A percentile compares a stretch with the other conserved stretches of the same genome.
Conservation (phyloP, 2,888 invertebrate genomes). For the Sipha maydis region DNA sequence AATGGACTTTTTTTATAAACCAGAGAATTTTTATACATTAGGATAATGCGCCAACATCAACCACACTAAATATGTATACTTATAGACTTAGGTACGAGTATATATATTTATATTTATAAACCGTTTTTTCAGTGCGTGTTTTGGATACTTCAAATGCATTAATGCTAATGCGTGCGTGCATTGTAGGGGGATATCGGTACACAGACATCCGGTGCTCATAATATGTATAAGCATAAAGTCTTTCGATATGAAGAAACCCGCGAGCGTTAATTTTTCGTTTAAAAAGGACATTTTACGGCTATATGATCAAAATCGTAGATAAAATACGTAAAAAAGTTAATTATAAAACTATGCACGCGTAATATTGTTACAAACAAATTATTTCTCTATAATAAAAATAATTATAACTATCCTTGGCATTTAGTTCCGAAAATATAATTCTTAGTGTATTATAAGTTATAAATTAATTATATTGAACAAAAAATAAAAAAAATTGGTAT, state of each 20-base stretch:
- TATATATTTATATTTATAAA: slow-evolving; percentile 40
- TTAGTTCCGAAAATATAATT: too few relatives aligned
- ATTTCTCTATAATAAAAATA: neutral
- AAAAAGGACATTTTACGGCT: slow-evolving; percentile 12
- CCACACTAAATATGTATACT: neutral
- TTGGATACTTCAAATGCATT: slow-evolving; percentile 56
- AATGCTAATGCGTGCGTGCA: slow-evolving; percentile 49
- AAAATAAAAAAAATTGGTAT: neutral
- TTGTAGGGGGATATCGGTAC: slow-evolving; percentile 36
- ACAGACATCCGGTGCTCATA: slow-evolving; percentile 61
- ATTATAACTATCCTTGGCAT: too few relatives aligned
- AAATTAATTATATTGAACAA: too few relatives aligned
- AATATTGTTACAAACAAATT: neutral
- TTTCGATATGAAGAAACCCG: slow-evolving; percentile 26
- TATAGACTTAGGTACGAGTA: neutral
- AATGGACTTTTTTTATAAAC: neutral
- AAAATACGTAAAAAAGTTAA: neutral
- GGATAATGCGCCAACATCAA: slow-evolving; percentile 1
- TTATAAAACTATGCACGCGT: neutral
- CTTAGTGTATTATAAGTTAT: too few relatives aligned
- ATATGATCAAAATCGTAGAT: neutral
- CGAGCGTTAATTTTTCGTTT: slow-evolving; percentile 31
- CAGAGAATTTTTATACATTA: slow-evolving; percentile 2
- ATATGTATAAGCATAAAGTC: slow-evolving; percentile 50
- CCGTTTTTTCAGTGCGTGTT: slow-evolving; percentile 39